phyloP scores from a whole-genome alignment of 2,797 vertebrate species.

The Fratercula arctica region DNA sequence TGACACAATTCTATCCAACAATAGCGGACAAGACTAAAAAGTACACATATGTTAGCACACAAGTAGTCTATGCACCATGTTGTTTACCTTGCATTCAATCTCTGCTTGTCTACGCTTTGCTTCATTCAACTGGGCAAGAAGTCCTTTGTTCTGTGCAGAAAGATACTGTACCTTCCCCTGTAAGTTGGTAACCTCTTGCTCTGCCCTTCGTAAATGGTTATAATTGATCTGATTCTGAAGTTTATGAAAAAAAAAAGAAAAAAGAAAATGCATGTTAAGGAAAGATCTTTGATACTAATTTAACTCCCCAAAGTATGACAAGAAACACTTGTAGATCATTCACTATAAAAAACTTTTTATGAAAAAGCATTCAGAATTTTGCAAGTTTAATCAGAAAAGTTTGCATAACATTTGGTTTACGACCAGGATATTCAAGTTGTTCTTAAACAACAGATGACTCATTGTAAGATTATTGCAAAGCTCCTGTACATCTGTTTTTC shows the following conservation, averaged over 20 bases:
- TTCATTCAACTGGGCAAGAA: constrained; percentile 86
- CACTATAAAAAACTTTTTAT: background rate
- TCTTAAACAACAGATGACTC: background rate
- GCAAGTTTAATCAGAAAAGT: background rate
- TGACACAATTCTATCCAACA: background rate
- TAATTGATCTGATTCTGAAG: constrained; percentile 93
- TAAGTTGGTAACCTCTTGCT: constrained; percentile 83
- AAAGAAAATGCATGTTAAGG: background rate
- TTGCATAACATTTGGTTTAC: background rate
- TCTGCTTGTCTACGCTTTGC: constrained; percentile 92
- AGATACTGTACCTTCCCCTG: constrained; percentile 86
- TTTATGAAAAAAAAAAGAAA: constrained; percentile 15
- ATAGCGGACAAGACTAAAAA: background rate
- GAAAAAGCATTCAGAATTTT: background rate
- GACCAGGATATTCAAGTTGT: background rate
- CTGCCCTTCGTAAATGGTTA: constrained; percentile 92
- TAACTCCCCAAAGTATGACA: background rate
- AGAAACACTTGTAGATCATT: background rate
- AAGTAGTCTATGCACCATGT: background rate
- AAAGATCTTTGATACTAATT: background rate
- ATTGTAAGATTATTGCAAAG: background rate
- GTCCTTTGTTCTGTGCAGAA: constrained; percentile 89
- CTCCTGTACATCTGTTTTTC: background rate
- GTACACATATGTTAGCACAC: background rate
- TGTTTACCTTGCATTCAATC: constrained; percentile 93